Percentiles rank a stretch among this genome's conserved stretches.
These are phyloP conservation scores for Leucophenga varia DNA, from an alignment of 1,140 invertebrate genomes.

Conservation along the genomic window DNA sequence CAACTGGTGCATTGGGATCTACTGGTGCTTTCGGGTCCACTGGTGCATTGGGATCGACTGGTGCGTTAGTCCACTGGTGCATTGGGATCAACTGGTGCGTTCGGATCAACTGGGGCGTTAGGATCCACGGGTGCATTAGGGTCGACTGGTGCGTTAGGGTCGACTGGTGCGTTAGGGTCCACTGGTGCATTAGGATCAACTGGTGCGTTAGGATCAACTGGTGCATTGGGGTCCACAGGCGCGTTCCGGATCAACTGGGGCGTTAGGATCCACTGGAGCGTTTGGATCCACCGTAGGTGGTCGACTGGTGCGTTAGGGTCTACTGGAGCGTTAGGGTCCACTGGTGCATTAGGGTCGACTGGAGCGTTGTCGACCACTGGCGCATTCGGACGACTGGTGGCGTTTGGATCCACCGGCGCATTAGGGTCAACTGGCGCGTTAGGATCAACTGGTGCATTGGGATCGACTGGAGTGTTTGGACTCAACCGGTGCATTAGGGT, in stretches of 20 bases:
- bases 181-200: conserved; percentile 5
- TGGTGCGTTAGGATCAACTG: conserved; percentile 8
- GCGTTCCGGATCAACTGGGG: conserved; percentile 7
- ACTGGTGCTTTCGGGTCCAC: conserved; percentile 12
- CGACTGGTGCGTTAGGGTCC: conserved; percentile 10
- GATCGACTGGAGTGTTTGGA: conserved; percentile 11
- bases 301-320: conserved; percentile 5
- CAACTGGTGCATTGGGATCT: conserved; percentile 12
- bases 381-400: conserved; percentile 4
- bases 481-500: conserved; percentile 4
- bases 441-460: conserved; percentile 7
- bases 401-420: conserved; percentile 4
- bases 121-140: conserved; percentile 7
- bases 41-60: conserved; percentile 9
- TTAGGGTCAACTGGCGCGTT: conserved; percentile 7
- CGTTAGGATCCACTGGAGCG: conserved; percentile 5
- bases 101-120: conserved; percentile 2
- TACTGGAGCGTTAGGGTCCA: conserved; percentile 5
- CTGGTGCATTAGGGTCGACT: conserved; percentile 13
- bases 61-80: conserved; percentile 7
- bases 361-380: conserved; percentile 13
- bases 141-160: conserved; percentile 15
- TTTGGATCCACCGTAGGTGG: background rate
- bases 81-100: conserved; percentile 6
- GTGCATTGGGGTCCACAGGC: conserved; percentile 6